These are phyloP conservation scores for Andrena camellia DNA, from an alignment of 2,888 invertebrate species.

Conservation along the genomic window DNA sequence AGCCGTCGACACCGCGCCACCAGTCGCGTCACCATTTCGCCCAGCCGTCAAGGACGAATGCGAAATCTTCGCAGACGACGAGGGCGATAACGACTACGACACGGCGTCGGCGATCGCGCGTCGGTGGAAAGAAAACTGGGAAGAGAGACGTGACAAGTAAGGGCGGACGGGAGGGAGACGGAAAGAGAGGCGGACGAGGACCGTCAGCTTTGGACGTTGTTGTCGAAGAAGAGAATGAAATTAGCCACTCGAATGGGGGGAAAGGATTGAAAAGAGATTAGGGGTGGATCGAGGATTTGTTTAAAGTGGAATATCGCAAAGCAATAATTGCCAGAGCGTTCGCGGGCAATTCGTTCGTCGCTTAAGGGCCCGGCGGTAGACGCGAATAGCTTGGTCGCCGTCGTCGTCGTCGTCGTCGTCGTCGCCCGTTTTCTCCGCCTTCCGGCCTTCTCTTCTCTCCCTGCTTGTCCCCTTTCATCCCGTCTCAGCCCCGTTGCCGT, in stretches of 20 bases:
- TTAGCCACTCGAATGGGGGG: background rate
- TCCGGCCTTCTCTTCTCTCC: slow-evolving; percentile 5
- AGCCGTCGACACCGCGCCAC: slow-evolving; percentile 44
- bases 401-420: slow-evolving; percentile 8
- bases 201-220: slow-evolving; percentile 13
- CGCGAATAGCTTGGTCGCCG: slow-evolving; percentile 3
- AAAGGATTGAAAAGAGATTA: no score
- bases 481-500: background rate
- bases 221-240: slow-evolving; percentile 16
- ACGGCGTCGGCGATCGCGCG: slow-evolving; percentile 3
- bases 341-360: slow-evolving; percentile 6
- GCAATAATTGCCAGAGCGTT: background rate
- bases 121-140: background rate
- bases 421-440: background rate
- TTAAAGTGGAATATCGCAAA: background rate
- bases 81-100: slow-evolving; percentile 35
- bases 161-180: background rate
- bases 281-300: background rate
- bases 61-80: slow-evolving; percentile 49
- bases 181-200: background rate
- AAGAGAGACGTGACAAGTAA: background rate
- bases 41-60: slow-evolving; percentile 49
- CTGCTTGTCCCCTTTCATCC: background rate
- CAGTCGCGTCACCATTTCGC: slow-evolving; percentile 54
- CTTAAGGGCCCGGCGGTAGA: background rate